phyloP scores from a whole-genome alignment of 92 coral and sea anemone genomes.

The Palythoa grandis region DNA sequence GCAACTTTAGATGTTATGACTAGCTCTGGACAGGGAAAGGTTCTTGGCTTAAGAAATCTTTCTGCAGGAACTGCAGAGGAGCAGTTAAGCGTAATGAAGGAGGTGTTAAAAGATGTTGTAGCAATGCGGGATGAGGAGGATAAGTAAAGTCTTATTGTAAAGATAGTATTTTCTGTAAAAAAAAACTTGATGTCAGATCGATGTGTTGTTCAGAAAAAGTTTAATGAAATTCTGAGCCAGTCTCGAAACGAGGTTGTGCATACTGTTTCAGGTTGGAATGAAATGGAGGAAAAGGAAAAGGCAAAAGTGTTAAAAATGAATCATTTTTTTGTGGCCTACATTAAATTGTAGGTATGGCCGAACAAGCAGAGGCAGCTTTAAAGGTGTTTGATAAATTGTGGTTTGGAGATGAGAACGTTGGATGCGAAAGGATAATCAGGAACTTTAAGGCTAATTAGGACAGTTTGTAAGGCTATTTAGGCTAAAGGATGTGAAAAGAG shows the following conservation, averaged over 20 bases:
- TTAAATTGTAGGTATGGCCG: conserved; percentile 31
- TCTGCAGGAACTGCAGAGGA: background rate
- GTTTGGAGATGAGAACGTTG: conserved; percentile 33
- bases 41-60: background rate
- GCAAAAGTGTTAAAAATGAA: conserved; percentile 22
- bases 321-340: conserved; percentile 26
- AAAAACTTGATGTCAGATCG: background rate
- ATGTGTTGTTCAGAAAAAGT: background rate
- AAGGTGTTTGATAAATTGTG: conserved; percentile 23
- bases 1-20: background rate
- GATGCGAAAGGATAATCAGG: conserved; percentile 34
- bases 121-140: background rate
- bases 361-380: conserved; percentile 17
- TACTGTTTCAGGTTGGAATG: conserved; percentile 40
- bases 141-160: background rate
- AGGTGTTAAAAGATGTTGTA: background rate
- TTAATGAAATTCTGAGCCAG: conserved; percentile 19
- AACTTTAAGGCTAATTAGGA: conserved; percentile 18
- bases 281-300: conserved; percentile 18
- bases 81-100: background rate
- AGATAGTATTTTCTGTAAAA: background rate
- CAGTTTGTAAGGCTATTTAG: conserved; percentile 38
- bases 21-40: background rate
- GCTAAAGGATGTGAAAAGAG: conserved; percentile 32
- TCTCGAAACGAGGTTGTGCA: conserved; percentile 33